Conservation (phyloP, 2,888 invertebrate genomes). For the Stenotaenia linearis region DNA sequence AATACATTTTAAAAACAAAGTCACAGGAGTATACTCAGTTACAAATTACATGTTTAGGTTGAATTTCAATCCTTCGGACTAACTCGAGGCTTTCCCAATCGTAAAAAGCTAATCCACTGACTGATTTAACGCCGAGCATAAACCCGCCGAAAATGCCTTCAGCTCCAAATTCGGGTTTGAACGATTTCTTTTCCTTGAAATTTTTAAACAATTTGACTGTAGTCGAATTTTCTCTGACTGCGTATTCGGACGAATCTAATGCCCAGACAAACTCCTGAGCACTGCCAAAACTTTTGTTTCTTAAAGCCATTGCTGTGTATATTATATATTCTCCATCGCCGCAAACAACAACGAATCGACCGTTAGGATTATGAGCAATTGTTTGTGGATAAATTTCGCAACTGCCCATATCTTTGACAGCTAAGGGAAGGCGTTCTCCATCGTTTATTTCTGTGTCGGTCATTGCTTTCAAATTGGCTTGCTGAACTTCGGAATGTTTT, state of each 20-base stretch:
- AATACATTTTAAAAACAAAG: neutral
- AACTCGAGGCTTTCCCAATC: constrained; percentile 95
- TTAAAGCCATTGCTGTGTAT: constrained; percentile 97
- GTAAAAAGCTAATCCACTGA: constrained; percentile 88
- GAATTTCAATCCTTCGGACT: constrained; percentile 92
- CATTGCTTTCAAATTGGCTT: constrained; percentile 82
- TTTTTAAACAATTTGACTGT: constrained; percentile 93
- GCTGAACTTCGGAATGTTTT: constrained; percentile 95
- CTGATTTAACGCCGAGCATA: constrained; percentile 84
- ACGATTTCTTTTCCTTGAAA: constrained; percentile 92
- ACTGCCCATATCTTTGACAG: constrained; percentile 97
- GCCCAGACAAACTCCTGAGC: constrained; percentile 99
- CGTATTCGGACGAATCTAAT: constrained; percentile 82
- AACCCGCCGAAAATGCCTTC: constrained; percentile 91
- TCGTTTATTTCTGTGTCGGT: constrained; percentile 70
- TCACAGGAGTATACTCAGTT: neutral
- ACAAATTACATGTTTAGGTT: constrained; percentile 65
- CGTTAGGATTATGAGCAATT: constrained; percentile 96
- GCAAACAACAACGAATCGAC: constrained; percentile 90
- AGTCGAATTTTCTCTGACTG: constrained; percentile 75
- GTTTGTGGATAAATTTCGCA: constrained; percentile 99
- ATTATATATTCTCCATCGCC: constrained; percentile 99
- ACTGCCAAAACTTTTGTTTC: constrained; percentile 97
- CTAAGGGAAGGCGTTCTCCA: constrained; percentile 85
- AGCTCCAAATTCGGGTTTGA: constrained; percentile 94